A percentile compares a stretch with the other conserved stretches of the same genome.
phyloP scores from a whole-genome alignment of 2,797 vertebrate species.

The Glossophaga mutica region DNA sequence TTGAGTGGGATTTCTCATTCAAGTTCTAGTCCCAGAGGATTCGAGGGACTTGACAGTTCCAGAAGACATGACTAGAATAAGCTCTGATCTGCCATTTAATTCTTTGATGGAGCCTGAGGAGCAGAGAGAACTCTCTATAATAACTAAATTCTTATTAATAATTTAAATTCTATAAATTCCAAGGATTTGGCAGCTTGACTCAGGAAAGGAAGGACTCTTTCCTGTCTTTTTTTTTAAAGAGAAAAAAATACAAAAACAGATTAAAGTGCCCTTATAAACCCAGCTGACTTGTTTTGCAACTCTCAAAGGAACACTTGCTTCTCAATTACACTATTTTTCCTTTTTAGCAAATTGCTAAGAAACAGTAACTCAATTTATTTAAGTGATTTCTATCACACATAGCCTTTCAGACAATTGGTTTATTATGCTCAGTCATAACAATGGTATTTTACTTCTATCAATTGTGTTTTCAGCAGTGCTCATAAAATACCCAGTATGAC shows the following conservation, averaged over 20 bases:
- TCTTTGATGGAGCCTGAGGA: too few species aligned
- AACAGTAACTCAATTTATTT: conserved; percentile 83
- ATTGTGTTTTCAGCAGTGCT: conserved; percentile 70
- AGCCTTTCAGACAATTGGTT: conserved; percentile 70
- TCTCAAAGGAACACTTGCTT: conserved; percentile 82
- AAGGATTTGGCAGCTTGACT: not conserved
- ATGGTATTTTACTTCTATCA: conserved; percentile 71
- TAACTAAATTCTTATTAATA: not conserved
- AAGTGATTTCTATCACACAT: conserved; percentile 79
- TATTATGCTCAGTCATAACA: conserved; percentile 71
- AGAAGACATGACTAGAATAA: not conserved
- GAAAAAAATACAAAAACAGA: conserved; percentile 53
- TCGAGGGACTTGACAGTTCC: not conserved
- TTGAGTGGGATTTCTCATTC: not conserved
- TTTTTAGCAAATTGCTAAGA: conserved; percentile 84
- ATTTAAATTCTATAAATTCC: conserved; percentile 33
- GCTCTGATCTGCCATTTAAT: not conserved
- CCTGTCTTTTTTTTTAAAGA: not conserved
- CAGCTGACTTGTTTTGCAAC: conserved; percentile 77
- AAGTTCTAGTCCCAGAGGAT: not conserved
- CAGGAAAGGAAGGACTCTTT: not conserved
- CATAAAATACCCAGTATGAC: conserved; percentile 76
- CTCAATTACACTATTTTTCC: conserved; percentile 82
- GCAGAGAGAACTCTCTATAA: not conserved
- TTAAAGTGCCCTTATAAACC: conserved; percentile 80